A percentile compares a stretch with the other conserved stretches of the same genome.
phyloP scores from a whole-genome alignment of 1,140 invertebrate species.

The Sycophila sp. region DNA sequence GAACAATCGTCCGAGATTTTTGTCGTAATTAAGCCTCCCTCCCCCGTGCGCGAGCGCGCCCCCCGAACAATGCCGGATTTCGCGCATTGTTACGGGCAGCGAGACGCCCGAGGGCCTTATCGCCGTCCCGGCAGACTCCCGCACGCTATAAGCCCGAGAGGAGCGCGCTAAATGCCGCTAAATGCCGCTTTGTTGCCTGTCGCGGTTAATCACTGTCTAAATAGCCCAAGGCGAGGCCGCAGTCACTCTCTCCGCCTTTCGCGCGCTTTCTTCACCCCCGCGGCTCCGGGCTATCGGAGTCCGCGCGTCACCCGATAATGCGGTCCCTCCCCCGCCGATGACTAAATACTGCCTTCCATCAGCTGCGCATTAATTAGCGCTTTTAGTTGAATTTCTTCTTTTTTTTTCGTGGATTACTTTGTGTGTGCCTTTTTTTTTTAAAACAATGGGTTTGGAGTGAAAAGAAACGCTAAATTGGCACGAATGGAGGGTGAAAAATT shows the following conservation, averaged over 20 bases:
- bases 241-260: slow-evolving; percentile 6
- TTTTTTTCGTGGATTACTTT: too few relatives aligned
- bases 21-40: slow-evolving; percentile 52
- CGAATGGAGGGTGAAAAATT: too few relatives aligned
- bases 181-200: slow-evolving; percentile 59
- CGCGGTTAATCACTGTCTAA: slow-evolving; percentile 58
- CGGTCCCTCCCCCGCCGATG: not conserved
- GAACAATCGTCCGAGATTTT: slow-evolving; percentile 56
- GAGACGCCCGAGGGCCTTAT: slow-evolving; percentile 46
- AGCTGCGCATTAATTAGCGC: not conserved
- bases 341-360: not conserved
- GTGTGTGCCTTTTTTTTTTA: too few relatives aligned
- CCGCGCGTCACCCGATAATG: not conserved
- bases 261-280: slow-evolving; percentile 25
- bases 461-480: too few relatives aligned
- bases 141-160: not conserved
- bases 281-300: too few relatives aligned
- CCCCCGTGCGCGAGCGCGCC: not conserved
- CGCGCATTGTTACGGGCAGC: slow-evolving; percentile 55
- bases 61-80: slow-evolving; percentile 59
- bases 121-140: slow-evolving; percentile 47
- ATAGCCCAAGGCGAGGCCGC: slow-evolving; percentile 36
- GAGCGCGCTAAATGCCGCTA: slow-evolving; percentile 56
- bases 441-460: too few relatives aligned
- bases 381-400: too few relatives aligned